These are phyloP conservation scores for Drosophila cracens DNA, from an alignment of 2,888 invertebrate species.

Conservation along the genomic window DNA sequence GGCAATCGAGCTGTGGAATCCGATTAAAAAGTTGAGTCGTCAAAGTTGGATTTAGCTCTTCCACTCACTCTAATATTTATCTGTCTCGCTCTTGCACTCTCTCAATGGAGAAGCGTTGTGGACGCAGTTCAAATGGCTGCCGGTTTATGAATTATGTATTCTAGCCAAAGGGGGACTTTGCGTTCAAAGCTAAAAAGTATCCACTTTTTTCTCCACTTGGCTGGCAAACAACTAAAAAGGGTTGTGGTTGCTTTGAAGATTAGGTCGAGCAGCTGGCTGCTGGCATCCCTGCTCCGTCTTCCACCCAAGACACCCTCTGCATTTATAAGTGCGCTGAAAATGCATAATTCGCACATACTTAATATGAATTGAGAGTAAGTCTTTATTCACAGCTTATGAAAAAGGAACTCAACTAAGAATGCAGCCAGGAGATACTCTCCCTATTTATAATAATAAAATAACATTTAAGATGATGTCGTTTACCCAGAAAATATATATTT, in stretches of 20 bases:
- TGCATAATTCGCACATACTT: conserved; percentile 63
- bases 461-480: background rate
- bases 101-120: conserved; percentile 26
- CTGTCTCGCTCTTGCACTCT: background rate
- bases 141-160: conserved; percentile 78
- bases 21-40: conserved; percentile 77
- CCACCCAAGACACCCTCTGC: conserved; percentile 36
- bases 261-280: conserved; percentile 37
- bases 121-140: conserved; percentile 55
- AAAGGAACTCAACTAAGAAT: background rate
- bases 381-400: conserved; percentile 48
- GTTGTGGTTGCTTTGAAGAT: conserved; percentile 71
- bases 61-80: conserved; percentile 6
- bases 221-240: conserved; percentile 56
- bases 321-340: conserved; percentile 64
- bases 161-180: conserved; percentile 65
- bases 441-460: background rate
- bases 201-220: conserved; percentile 25
- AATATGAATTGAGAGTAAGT: conserved; percentile 40
- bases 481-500: background rate
- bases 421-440: conserved; percentile 21
- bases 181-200: conserved; percentile 76
- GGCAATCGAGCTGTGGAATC: conserved; percentile 73
- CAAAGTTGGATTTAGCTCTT: conserved; percentile 61
- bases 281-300: conserved; percentile 8